phyloP scores from a whole-genome alignment of 2,888 invertebrate genomes.

The Sacculina carcini region DNA sequence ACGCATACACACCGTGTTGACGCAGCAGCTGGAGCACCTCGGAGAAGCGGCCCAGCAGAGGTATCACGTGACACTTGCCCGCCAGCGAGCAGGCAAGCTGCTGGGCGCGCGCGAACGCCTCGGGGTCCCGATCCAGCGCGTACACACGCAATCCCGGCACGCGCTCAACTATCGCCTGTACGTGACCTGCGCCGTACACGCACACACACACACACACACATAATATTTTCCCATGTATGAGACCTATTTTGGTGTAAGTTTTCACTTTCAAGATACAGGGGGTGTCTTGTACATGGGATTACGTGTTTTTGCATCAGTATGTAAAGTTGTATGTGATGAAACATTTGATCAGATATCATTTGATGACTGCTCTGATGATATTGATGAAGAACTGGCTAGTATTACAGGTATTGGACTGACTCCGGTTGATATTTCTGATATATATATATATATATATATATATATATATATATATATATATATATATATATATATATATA shows the following conservation, averaged over 20 bases:
- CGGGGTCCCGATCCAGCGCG: conserved; percentile 67
- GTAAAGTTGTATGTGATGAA: no score
- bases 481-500: no score
- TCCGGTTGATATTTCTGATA: no score
- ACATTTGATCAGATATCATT: no score
- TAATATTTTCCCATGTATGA: not conserved
- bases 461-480: no score
- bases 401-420: no score
- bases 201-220: conserved; percentile 63
- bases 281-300: no score
- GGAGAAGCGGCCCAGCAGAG: conserved; percentile 66
- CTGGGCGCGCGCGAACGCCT: conserved; percentile 39
- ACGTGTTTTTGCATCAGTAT: no score
- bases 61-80: conserved; percentile 31
- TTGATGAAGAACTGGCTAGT: no score
- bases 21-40: conserved; percentile 46
- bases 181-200: conserved; percentile 83
- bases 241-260: not conserved
- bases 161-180: conserved; percentile 38
- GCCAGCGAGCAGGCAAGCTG: conserved; percentile 37
- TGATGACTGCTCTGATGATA: no score
- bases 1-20: conserved; percentile 29
- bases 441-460: no score
- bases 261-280: no score
- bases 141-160: conserved; percentile 37